Conservation (phyloP, 2,888 invertebrate genomes). For the Panopea generosa region DNA sequence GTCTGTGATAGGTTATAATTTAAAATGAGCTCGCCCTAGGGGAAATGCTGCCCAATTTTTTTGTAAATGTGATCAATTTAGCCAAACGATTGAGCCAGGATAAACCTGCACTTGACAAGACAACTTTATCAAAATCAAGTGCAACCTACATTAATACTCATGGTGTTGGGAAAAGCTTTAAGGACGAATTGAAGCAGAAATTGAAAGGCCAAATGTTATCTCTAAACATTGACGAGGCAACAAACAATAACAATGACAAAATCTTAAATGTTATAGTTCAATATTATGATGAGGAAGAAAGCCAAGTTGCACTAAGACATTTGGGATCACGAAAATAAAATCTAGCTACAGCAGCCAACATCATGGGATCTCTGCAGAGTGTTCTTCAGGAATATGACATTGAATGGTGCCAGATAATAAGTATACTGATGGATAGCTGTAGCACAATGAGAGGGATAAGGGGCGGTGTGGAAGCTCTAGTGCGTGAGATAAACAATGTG, state of each 20-base stretch:
- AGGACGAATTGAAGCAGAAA: conserved; percentile 21
- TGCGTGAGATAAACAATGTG: conserved; percentile 27
- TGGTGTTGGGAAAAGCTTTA: conserved; percentile 19
- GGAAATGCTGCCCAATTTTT: too few species aligned
- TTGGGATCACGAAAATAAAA: conserved; percentile 28
- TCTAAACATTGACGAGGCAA: conserved; percentile 37
- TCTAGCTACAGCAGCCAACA: conserved; percentile 26
- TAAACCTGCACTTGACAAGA: conserved; percentile 27
- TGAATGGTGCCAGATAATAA: conserved; percentile 21
- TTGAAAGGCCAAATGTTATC: conserved; percentile 19
- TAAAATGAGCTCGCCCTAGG: too few species aligned
- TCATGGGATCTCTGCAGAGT: conserved; percentile 14
- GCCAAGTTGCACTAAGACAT: conserved; percentile 10
- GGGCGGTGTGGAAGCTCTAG: conserved; percentile 34
- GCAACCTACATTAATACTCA: conserved; percentile 36
- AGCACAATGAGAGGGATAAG: conserved; percentile 39
- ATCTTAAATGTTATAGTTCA: conserved; percentile 30
- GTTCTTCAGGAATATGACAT: conserved; percentile 21
- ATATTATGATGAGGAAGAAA: conserved; percentile 24
- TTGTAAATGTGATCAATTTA: too few species aligned
- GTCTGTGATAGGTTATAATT: too few species aligned
- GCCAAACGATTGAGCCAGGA: conserved; percentile 21
- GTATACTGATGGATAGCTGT: conserved; percentile 46
- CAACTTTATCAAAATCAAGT: too few species aligned
- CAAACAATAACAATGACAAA: conserved; percentile 46